These are phyloP conservation scores for Hemibagrus guttatus DNA, from an alignment of 2,797 vertebrate genomes.

Conservation along the genomic window DNA sequence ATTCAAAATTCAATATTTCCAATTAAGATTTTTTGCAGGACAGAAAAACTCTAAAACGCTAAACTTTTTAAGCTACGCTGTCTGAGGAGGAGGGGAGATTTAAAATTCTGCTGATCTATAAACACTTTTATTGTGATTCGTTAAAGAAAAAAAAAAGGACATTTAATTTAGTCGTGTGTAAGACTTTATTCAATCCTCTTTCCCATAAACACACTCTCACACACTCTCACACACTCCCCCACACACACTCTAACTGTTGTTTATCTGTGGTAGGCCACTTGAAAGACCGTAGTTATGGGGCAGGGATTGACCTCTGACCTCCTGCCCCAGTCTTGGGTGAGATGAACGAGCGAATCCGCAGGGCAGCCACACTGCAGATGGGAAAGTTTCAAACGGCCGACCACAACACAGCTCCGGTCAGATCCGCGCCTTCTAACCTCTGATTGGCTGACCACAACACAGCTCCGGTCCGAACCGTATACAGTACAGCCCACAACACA, in stretches of 20 bases:
- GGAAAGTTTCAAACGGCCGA: constrained; percentile 43
- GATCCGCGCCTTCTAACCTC: constrained; percentile 18
- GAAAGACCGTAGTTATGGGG: constrained; percentile 36
- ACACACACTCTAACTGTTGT: constrained; percentile 18
- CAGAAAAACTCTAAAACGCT: not conserved
- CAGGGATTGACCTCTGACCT: constrained; percentile 51
- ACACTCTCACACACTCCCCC: constrained; percentile 15
- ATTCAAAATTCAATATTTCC: not conserved
- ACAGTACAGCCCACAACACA: constrained; percentile 36
- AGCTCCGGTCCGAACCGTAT: constrained; percentile 9
- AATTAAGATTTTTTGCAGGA: not conserved
- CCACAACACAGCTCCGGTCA: constrained; percentile 54
- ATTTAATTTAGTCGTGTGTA: not conserved
- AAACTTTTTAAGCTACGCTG: not conserved
- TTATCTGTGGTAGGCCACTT: constrained; percentile 43
- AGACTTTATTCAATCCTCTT: not conserved
- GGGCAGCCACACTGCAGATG: constrained; percentile 34
- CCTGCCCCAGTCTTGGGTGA: constrained; percentile 44
- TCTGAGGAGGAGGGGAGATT: not conserved
- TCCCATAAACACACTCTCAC: not conserved
- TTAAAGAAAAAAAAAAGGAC: not conserved
- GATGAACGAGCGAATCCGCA: constrained; percentile 34
- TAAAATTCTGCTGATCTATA: not conserved
- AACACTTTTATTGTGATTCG: not conserved
- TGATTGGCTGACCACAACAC: constrained; percentile 40